Conservation (phyloP, 2,888 invertebrate genomes). For the Meganola albula region DNA sequence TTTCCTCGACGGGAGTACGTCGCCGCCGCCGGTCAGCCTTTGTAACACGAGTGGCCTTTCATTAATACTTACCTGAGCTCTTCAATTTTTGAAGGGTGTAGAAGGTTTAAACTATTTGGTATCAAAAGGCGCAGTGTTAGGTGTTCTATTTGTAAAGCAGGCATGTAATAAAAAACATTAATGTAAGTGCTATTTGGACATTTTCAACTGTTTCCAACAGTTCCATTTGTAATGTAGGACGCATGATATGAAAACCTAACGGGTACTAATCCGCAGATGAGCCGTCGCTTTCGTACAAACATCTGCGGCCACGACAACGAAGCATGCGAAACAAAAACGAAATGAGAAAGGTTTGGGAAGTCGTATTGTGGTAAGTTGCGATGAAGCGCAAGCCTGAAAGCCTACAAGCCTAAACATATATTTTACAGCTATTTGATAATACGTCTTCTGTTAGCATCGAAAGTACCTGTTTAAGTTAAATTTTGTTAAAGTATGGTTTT, state of each 20-base stretch:
- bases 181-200: conserved; percentile 34
- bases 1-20: conserved; percentile 63
- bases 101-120: conserved; percentile 27
- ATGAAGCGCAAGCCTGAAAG: conserved; percentile 29
- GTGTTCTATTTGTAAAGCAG: too few species aligned
- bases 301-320: conserved; percentile 62
- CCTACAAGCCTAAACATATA: background rate
- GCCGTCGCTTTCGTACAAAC: conserved; percentile 58
- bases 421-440: too few species aligned
- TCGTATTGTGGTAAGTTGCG: conserved; percentile 65
- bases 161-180: too few species aligned
- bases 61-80: conserved; percentile 63
- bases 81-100: conserved; percentile 44
- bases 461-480: too few species aligned
- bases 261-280: conserved; percentile 72
- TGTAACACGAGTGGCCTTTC: conserved; percentile 63
- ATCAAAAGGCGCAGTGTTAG: conserved; percentile 6
- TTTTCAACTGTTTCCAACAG: conserved; percentile 40
- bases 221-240: conserved; percentile 51
- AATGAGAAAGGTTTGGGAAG: conserved; percentile 72
- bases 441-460: too few species aligned
- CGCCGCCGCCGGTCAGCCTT: conserved; percentile 67
- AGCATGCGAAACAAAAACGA: conserved; percentile 65
- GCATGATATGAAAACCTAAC: conserved; percentile 64
- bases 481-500: too few species aligned